These are phyloP conservation scores for Drosophila punjabiensis DNA, from an alignment of 1,140 invertebrate species.

Conservation along the genomic window DNA sequence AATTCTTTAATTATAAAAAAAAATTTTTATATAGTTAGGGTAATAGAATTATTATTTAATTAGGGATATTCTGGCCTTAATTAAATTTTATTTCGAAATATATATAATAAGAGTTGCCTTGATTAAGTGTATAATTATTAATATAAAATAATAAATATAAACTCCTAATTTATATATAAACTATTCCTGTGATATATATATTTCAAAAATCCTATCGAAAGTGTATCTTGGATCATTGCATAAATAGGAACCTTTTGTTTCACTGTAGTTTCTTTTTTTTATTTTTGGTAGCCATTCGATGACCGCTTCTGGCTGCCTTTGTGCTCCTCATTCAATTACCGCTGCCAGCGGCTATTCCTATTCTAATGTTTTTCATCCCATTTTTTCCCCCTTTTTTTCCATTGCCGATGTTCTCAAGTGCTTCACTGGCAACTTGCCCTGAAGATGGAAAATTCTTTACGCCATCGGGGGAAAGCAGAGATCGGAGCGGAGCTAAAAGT, in stretches of 20 bases:
- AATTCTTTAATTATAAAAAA: too few species aligned
- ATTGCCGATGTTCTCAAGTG: slow-evolving; percentile 71
- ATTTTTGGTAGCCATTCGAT: slow-evolving; percentile 45
- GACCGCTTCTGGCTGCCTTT: slow-evolving; percentile 63
- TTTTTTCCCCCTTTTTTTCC: not conserved
- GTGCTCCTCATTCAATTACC: slow-evolving; percentile 77
- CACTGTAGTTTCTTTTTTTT: not conserved
- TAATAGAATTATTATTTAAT: not conserved
- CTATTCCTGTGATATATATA: too few species aligned
- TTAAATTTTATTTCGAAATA: too few species aligned
- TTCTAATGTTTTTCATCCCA: slow-evolving; percentile 44
- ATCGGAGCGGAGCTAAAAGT: slow-evolving; percentile 27
- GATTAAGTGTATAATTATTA: too few species aligned
- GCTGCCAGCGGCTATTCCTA: slow-evolving; percentile 71
- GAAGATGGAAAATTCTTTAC: slow-evolving; percentile 38
- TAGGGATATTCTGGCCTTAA: too few species aligned
- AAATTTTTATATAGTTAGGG: not conserved
- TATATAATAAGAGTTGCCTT: too few species aligned
- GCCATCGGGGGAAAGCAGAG: not conserved
- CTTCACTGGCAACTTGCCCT: slow-evolving; percentile 75
- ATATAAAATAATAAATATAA: too few species aligned
- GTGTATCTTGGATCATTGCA: not conserved
- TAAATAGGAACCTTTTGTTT: not conserved
- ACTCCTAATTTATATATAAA: too few species aligned
- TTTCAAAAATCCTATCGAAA: not conserved